These are phyloP conservation scores for Notechis scutatus DNA, from an alignment of 2,113 vertebrate species.

Conservation along the genomic window DNA sequence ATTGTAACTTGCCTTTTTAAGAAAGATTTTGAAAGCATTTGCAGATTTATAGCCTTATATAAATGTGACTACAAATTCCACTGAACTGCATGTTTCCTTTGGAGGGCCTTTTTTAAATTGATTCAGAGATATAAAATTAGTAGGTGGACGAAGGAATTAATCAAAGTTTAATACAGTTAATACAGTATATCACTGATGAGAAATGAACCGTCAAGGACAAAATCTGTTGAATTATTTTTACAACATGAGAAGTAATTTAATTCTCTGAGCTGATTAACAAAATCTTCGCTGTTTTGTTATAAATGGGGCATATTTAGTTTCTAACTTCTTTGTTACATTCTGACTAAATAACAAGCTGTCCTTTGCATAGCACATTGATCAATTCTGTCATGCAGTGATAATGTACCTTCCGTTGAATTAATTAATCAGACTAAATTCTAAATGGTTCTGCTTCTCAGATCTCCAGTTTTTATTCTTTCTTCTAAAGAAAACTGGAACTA, in stretches of 20 bases:
- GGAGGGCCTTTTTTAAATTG: neutral
- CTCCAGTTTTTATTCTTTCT: neutral
- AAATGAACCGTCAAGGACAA: neutral
- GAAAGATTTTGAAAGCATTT: neutral
- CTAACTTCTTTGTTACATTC: neutral
- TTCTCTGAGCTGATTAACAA: neutral
- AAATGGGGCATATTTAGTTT: neutral
- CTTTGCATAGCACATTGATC: neutral
- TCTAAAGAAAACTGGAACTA: neutral
- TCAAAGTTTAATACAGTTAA: neutral
- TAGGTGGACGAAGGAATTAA: neutral
- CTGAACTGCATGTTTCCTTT: neutral
- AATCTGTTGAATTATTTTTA: neutral
- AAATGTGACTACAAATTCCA: neutral
- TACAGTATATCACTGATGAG: neutral
- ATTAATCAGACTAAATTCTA: neutral
- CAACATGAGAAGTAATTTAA: neutral
- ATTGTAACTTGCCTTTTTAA: neutral
- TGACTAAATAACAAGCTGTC: neutral
- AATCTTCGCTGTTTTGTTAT: neutral
- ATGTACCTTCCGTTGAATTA: too few species aligned
- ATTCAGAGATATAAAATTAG: neutral
- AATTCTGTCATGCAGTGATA: neutral
- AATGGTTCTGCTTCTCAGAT: neutral
- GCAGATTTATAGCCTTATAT: neutral